Evolutionary conservation across 1,140 invertebrate genomes (phyloP).

Genomic region (Drosophila leontia): DNA sequence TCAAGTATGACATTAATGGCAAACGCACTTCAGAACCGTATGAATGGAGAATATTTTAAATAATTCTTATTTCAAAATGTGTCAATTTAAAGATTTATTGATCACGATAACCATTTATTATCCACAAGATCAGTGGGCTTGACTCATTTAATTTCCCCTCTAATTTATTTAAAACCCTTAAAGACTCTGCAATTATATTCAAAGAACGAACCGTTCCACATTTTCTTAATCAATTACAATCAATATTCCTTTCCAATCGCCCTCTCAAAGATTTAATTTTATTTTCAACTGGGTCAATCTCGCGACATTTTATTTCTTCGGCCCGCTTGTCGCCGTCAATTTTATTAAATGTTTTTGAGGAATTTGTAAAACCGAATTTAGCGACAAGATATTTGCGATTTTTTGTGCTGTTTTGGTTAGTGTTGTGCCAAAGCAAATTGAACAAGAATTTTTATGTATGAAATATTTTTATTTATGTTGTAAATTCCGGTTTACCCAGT

Average conservation of each 20-base stretch:
- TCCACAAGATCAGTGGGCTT: conserved; percentile 14
- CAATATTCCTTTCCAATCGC: conserved; percentile 51
- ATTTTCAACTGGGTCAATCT: conserved; percentile 51
- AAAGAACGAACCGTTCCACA: conserved; percentile 15
- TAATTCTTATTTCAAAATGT: background rate
- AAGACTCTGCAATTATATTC: conserved; percentile 15
- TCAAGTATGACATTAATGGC: conserved; percentile 30
- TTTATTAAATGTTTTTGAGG: conserved; percentile 72
- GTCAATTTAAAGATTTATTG: background rate
- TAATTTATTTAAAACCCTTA: conserved; percentile 10
- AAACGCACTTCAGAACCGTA: conserved; percentile 1
- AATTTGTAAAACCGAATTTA: conserved; percentile 57
- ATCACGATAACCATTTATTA: conserved; percentile 1
- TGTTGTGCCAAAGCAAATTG: conserved; percentile 63
- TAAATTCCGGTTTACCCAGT: conserved; percentile 15
- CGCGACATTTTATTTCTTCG: conserved; percentile 23
- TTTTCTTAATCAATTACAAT: conserved; percentile 53
- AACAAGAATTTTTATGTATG: conserved; percentile 52
- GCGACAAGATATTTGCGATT: conserved; percentile 58
- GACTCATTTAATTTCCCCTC: conserved; percentile 13
- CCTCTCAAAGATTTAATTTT: conserved; percentile 48
- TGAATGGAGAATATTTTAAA: background rate
- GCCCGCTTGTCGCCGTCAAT: conserved; percentile 66
- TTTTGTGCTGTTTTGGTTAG: conserved; percentile 42
- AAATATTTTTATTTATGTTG: conserved; percentile 59